Evolutionary conservation across 1,140 invertebrate species (phyloP), one percentile per base, ranked within the genome.

Genomic region (Myzus persicae): DNA sequence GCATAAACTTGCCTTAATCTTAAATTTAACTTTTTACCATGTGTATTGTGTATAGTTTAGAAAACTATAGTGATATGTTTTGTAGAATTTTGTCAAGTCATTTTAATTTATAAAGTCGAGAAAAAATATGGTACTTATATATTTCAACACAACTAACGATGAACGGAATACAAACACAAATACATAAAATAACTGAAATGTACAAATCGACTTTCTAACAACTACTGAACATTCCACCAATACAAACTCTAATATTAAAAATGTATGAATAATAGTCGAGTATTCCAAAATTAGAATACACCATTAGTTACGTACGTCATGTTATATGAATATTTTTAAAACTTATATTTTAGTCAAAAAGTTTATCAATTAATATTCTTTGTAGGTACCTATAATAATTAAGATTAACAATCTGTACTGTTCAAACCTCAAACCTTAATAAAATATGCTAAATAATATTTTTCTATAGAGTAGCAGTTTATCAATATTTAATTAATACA

Each of bases 131-230:
- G 4, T 67, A n/a, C 22, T 38, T 40, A 40, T 42, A 90, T 20
- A 81, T 91, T 81, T 81, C 11, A 31, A 81, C 59, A 46, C 31
- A 36, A 76, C 31, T 76, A 46, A 42, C 20, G 14, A 7, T 26
- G 38, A 67, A 59, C 5, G 36, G 18, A 85, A 85, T 42, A 85
- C 9, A n/a, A 88, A 38, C n/a, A 87, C 18, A 5, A 42, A 24
- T 91, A 76, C 38, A 67, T 8, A 40, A 67, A 54, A 36, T 36
- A 44, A 18, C 40, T 44, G 31, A 91, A 81, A 44, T 44, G n/a
- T 91, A 91, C 46, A 90, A 91, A 91, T 91, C 7, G 59, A 76
- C 42, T 36, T 91, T 81, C 42, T 42, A 76, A n/a, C 31, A 76
- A 42, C 59, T 42, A 76, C 8, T 76, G 0, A 31, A 67, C 42